Base-by-base conservation (phyloP, 1,140 invertebrate genomes). In the Drosophila tristis region DNA sequence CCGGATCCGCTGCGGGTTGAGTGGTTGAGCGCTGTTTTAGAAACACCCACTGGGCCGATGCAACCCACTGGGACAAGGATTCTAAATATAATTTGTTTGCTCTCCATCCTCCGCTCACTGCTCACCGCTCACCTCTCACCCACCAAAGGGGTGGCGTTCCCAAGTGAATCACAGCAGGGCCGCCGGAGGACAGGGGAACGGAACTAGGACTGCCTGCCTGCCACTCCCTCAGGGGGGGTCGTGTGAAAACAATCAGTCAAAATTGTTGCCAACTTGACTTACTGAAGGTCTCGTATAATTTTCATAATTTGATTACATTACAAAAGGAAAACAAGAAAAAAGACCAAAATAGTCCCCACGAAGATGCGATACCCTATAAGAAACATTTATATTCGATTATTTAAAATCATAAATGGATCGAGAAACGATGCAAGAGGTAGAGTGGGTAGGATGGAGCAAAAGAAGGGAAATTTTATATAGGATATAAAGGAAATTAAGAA, bases 291-390 rank as follows among this genome's bases (percentile, higher is more conserved):
- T 76, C 70, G 61, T 89, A 89, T 89, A 82, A 82, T 81, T 89
- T 87, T 87, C 82, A 82, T 87, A 87, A 87, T 87, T 87, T 87
- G 82, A 87, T 87, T 87, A 87, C 84, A 87, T 85, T 87, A 85
- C 43, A 48, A 89, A 68, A 78, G 48, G 45, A 75, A 82, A 76
- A 82, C 57, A 70, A 56, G 35, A 4, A 11, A 25, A 56, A 20
- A 44, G 8, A 11, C 9, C 1, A 3, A 8, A n/a, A 11, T 0
- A 42, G 11, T 8, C 11, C 16, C 7, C n/a, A 48, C 51, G 55
- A 76, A 51, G 0, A 2, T 2, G 13, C 2, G 16, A 84, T 75
- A 64, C 80, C 11, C 80, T 82, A 13, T 0, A 29, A 11, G 31
- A 31, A 16, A 16, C 16, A 16, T 16, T 16, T 16, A 16, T 23